Evolutionary conservation across 2,113 vertebrate species (phyloP), one percentile per base, ranked within the genome.

Genomic region (Phodopus roborovskii): DNA sequence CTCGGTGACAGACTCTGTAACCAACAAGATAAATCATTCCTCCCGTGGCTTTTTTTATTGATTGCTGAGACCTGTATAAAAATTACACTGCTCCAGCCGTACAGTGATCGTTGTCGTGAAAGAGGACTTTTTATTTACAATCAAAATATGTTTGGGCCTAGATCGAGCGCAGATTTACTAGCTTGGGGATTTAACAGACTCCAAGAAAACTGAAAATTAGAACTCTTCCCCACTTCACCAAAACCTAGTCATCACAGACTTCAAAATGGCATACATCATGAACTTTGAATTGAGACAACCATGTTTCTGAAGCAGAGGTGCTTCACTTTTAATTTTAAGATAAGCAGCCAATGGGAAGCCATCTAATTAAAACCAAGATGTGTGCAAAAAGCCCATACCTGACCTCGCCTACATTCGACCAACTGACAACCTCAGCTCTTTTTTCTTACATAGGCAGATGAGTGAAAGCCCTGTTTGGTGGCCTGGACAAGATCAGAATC

Each of bases 11-110:
- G 98, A 98, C 98, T 98, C 99, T 99, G 98, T 99, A 99, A 99
- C 98, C 98, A 99, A 98, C 98, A 99, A 99, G 99, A 99, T 99
- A 99, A 99, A 99, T 99, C 98, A 98, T 99, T 99, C 98, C 98
- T 99, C 99, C 99, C 98, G 98, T 98, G 98, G 98, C 98, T 99
- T 98, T 98, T 98, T 98, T 98, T 99, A 99, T 99, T 99, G 99
- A 99, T 99, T 99, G 98, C 97, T 98, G 97, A 98, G 98, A 98
- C 99, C 99, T 98, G 98, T 99, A 98, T 99, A 98, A 98, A 98
- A 99, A 99, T 98, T 98, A 98, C 98, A 98, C 98, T 95, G 98
- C 96, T 98, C 98, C 98, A 98, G 98, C 98, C 98, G 98, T 97
- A 98, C 98, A 98, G 98, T 98, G 98, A 99, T 98, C 98, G 98